Evolutionary conservation across 2,113 vertebrate species (phyloP), one percentile per base, ranked within the genome.

Genomic region (Rhipidura dahli): DNA sequence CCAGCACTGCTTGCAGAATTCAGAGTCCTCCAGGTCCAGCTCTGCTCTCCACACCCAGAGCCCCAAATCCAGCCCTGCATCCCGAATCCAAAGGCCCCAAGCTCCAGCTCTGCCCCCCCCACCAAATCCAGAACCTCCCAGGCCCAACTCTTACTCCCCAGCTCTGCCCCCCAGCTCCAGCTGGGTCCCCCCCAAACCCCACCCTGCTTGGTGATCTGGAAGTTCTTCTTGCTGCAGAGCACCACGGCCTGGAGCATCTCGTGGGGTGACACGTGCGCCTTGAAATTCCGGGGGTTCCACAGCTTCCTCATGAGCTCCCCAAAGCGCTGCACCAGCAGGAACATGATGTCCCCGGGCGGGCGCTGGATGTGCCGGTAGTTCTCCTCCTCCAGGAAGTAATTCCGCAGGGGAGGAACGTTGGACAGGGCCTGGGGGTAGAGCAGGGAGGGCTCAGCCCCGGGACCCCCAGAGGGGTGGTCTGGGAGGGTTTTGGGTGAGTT

Each of bases 161-260:
- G 31, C 18, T 8, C 11, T 47, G 22, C 28, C 18, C 15, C 23
- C 20, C 37, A 53, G 7, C 10, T 42, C 33, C 40, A 71, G 39
- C 47, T 11, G 14, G 27, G 28, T 15, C 1, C 28, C 71, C 71
- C 44, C 31, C 37, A 9, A 6, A 20, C 2, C 45, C 7, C 89
- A 99, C 99, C 99, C 96, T 99, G 99, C 82, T 99, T 99, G 92
- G 99, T 99, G 96, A 99, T 99, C 98, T 99, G 99, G 94, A 99
- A 99, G 90, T 98, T 99, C 96, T 99, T 99, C 98, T 99, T 99
- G 97, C 99, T 99, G 98, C 99, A 99, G 9, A 99, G 98, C 33
- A 99, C 99, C 44, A 99, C 99, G 0, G 99, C 99, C 96, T 99
- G 99, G 73, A 99, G 98, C 99, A 99, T 99, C 97, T 99, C 99